phyloP scores from a whole-genome alignment of 2,888 invertebrate species.

The Sussaba pulchella region DNA sequence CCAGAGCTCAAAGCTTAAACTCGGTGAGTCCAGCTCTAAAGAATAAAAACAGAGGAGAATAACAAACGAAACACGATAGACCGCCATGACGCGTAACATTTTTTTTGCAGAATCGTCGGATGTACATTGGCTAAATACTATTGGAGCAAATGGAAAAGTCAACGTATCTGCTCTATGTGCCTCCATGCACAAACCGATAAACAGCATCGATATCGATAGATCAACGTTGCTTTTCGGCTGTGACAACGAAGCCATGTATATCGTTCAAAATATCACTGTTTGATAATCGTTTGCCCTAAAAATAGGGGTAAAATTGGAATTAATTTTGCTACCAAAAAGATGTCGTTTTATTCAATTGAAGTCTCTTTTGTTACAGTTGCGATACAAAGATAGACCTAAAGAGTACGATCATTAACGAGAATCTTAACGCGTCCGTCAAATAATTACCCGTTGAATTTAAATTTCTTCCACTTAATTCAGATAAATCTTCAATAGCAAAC shows the following conservation, averaged over 20 bases:
- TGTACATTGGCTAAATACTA: conserved; percentile 85
- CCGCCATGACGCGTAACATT: no score
- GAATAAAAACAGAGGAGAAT: not conserved
- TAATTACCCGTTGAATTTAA: no score
- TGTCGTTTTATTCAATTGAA: no score
- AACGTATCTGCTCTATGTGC: conserved; percentile 91
- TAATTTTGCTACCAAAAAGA: conserved; percentile 62
- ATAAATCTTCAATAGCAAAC: no score
- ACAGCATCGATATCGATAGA: conserved; percentile 92
- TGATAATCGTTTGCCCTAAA: conserved; percentile 63
- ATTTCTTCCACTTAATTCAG: no score
- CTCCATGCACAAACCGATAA: conserved; percentile 91
- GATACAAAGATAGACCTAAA: no score
- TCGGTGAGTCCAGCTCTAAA: conserved; percentile 72
- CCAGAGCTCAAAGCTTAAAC: conserved; percentile 79
- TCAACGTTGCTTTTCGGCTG: conserved; percentile 92
- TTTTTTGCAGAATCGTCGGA: conserved; percentile 80
- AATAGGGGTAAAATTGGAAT: conserved; percentile 79
- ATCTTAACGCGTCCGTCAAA: no score
- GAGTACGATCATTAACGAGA: no score
- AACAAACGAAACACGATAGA: no score
- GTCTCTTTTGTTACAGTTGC: no score
- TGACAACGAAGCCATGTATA: conserved; percentile 95
- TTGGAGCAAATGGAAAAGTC: conserved; percentile 85
- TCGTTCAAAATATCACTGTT: conserved; percentile 88